These are phyloP conservation scores for Apamea monoglypha DNA, from an alignment of 2,888 invertebrate species.

Conservation along the genomic window DNA sequence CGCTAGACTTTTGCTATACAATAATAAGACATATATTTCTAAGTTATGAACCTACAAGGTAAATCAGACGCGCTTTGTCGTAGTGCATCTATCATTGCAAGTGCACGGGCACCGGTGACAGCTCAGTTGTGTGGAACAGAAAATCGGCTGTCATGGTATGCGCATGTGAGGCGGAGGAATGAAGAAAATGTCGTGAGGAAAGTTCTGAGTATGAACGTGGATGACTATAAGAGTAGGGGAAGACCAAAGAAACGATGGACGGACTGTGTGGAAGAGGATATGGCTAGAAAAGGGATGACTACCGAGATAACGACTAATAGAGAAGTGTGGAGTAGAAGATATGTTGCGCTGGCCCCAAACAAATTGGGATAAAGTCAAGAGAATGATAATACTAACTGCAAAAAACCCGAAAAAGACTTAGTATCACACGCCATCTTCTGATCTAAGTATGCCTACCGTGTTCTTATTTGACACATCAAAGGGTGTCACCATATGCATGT, in stretches of 20 bases:
- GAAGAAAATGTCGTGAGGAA: not conserved
- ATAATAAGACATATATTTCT: not conserved
- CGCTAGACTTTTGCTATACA: no score
- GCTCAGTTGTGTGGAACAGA: not conserved
- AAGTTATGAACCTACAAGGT: not conserved
- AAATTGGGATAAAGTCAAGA: not conserved
- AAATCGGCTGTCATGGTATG: not conserved
- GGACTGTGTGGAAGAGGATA: no score
- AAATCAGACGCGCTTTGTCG: not conserved
- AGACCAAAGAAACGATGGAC: no score
- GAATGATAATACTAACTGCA: not conserved
- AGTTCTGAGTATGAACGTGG: no score
- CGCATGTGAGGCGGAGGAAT: not conserved
- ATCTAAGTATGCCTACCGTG: no score
- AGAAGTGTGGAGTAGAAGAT: no score
- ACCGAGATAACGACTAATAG: no score
- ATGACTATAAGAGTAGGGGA: no score
- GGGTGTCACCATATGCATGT: conserved; percentile 16
- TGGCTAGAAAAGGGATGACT: no score
- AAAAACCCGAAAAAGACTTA: not conserved
- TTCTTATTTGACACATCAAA: conserved; percentile 31
- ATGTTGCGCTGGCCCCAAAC: not conserved
- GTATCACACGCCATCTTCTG: not conserved
- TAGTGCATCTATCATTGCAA: not conserved
- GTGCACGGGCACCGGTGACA: not conserved